These are phyloP conservation scores for Pristionchus maxplancki DNA, from an alignment of 2,888 invertebrate species.

Conservation along the genomic window DNA sequence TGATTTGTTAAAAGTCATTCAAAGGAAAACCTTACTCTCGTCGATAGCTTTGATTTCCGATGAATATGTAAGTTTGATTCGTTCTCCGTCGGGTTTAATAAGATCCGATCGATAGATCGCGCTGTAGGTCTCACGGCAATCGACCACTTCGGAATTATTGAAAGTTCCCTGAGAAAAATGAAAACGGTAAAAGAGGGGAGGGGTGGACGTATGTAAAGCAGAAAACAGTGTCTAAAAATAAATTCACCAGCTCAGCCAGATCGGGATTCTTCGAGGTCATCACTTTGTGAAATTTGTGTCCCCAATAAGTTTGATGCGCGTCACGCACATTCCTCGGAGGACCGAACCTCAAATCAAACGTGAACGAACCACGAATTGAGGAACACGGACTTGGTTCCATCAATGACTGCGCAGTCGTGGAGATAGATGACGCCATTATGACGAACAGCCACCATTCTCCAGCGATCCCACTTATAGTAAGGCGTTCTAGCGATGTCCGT, in stretches of 20 bases:
- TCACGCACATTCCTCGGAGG: background rate
- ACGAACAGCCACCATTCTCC: constrained; percentile 85
- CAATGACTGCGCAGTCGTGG: background rate
- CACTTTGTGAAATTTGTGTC: constrained; percentile 4
- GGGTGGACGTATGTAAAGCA: background rate
- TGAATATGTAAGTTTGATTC: constrained; percentile 44
- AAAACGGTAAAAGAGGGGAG: too few relatives aligned
- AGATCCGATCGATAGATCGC: background rate
- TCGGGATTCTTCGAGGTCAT: constrained; percentile 15
- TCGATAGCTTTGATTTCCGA: constrained; percentile 65
- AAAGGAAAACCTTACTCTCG: constrained; percentile 48
- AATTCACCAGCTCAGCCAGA: background rate
- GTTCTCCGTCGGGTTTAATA: background rate
- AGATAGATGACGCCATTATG: constrained; percentile 78
- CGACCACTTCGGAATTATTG: background rate
- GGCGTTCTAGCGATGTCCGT: constrained; percentile 67
- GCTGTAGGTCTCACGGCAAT: constrained; percentile 31
- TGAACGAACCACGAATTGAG: too few relatives aligned
- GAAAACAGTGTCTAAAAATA: background rate
- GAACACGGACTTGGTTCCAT: background rate
- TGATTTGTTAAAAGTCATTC: background rate
- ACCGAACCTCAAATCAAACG: background rate
- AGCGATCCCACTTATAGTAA: constrained; percentile 78
- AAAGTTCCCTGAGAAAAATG: background rate
- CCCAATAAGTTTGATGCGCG: constrained; percentile 10